These are phyloP conservation scores for Tetraodon nigroviridis DNA, from an alignment of 2,113 vertebrate genomes.

Conservation along the genomic window DNA sequence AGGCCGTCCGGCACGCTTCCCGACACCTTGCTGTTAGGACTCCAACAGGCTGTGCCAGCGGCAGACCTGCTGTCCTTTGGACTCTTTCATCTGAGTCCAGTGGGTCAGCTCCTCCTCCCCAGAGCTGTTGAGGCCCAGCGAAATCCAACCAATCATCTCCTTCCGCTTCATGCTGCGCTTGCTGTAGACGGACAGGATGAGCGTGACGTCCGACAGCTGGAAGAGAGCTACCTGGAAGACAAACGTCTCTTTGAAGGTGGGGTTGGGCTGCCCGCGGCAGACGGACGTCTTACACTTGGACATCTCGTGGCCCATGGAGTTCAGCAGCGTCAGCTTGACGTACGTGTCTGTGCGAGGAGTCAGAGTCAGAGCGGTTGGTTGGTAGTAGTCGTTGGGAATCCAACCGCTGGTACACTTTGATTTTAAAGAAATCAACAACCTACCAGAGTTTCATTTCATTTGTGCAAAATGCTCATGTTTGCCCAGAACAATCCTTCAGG, in stretches of 20 bases:
- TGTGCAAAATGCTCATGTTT: conserved; percentile 51
- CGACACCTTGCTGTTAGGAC: conserved; percentile 68
- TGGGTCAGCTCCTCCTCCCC: conserved; percentile 94
- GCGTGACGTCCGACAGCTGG: conserved; percentile 95
- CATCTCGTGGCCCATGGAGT: conserved; percentile 99
- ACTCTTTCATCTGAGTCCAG: conserved; percentile 98
- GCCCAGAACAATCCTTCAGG: too few relatives aligned
- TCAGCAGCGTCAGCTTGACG: conserved; percentile 93
- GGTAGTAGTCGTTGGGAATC: neutral
- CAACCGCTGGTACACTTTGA: too few relatives aligned
- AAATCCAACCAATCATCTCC: conserved; percentile 99
- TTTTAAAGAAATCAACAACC: too few relatives aligned
- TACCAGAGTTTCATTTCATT: neutral
- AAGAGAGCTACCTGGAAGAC: conserved; percentile 97
- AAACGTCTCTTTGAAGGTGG: conserved; percentile 96
- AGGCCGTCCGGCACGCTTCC: too few relatives aligned
- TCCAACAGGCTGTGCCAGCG: conserved; percentile 93
- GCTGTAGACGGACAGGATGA: conserved; percentile 96
- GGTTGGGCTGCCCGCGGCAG: conserved; percentile 93
- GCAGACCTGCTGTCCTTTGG: conserved; percentile 95
- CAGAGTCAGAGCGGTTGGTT: neutral
- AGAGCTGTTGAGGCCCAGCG: conserved; percentile 95
- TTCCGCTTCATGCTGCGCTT: conserved; percentile 98
- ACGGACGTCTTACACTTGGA: conserved; percentile 98
- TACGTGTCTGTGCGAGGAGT: conserved; percentile 82